phyloP scores from a whole-genome alignment of 2,113 vertebrate genomes.

The Elanoides forficatus region DNA sequence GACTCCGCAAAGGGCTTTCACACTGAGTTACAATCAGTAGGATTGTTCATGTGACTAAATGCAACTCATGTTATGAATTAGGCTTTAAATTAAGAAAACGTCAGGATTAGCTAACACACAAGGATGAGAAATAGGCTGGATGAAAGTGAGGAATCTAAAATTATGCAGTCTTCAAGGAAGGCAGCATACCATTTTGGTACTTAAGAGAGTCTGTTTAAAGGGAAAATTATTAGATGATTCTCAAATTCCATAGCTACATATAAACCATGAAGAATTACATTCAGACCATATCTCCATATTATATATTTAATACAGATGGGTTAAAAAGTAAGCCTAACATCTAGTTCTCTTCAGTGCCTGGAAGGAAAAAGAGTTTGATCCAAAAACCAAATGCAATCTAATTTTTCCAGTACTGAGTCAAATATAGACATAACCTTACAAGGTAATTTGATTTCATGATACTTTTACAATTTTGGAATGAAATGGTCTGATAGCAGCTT shows the following conservation, averaged over 20 bases:
- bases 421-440: not conserved
- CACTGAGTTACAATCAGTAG: not conserved
- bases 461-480: not conserved
- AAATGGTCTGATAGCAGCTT: not conserved
- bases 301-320: slow-evolving; percentile 18
- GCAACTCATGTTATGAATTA: not conserved
- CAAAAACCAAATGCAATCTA: not conserved
- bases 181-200: not conserved
- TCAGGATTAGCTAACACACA: not conserved
- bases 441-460: not conserved
- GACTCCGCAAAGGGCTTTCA: not conserved
- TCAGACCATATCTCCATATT: not conserved
- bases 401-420: slow-evolving; percentile 10
- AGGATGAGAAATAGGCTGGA: not conserved
- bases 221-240: not conserved
- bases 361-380: not conserved
- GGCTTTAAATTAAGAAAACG: not conserved
- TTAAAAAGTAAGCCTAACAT: not conserved
- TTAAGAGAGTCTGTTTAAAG: not conserved
- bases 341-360: not conserved
- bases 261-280: not conserved
- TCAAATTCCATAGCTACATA: not conserved
- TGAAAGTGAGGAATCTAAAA: not conserved
- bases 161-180: not conserved
- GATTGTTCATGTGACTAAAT: not conserved